Percentiles rank a stretch among this genome's conserved stretches.
These are phyloP conservation scores for Orchesella flavescens DNA, from an alignment of 2,888 invertebrate species.

Conservation along the genomic window DNA sequence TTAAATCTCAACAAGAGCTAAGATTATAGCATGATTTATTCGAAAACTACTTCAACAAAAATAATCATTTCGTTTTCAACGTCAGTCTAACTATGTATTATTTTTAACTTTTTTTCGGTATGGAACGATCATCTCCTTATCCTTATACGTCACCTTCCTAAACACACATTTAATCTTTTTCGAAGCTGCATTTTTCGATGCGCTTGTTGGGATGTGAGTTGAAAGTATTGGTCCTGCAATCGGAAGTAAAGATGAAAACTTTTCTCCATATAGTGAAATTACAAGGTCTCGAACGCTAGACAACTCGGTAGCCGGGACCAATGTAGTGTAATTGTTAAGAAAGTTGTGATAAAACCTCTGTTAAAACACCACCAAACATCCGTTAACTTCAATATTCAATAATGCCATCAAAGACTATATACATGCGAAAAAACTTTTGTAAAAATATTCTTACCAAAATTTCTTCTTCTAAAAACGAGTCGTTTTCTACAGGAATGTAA, in stretches of 20 bases:
- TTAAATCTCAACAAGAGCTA: too few relatives aligned
- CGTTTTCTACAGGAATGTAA: slow-evolving; percentile 2
- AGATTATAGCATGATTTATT: too few relatives aligned
- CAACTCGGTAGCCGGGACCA: slow-evolving; percentile 36
- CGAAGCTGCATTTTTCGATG: neutral
- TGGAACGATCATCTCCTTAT: slow-evolving; percentile 47
- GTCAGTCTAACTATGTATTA: too few relatives aligned
- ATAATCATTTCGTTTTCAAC: neutral
- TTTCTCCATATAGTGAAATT: slow-evolving; percentile 34
- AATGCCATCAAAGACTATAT: too few relatives aligned
- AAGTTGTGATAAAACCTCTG: slow-evolving; percentile 56
- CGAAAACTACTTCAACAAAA: too few relatives aligned
- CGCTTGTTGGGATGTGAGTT: neutral
- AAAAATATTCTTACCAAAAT: slow-evolving; percentile 38
- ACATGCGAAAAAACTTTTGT: neutral
- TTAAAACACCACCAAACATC: slow-evolving; percentile 5
- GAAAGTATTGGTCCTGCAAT: neutral
- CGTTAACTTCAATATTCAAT: too few relatives aligned
- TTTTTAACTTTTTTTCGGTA: neutral
- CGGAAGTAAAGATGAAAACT: slow-evolving; percentile 6
- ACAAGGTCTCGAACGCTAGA: slow-evolving; percentile 28
- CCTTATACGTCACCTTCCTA: slow-evolving; percentile 41
- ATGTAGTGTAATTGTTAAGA: slow-evolving; percentile 33
- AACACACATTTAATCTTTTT: slow-evolving; percentile 29
- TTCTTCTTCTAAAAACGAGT: slow-evolving; percentile 54